A percentile compares a stretch with the other conserved stretches of the same genome.
Evolutionary conservation across 1,140 invertebrate species (phyloP).

Genomic region (Drosophila ohnishii): DNA sequence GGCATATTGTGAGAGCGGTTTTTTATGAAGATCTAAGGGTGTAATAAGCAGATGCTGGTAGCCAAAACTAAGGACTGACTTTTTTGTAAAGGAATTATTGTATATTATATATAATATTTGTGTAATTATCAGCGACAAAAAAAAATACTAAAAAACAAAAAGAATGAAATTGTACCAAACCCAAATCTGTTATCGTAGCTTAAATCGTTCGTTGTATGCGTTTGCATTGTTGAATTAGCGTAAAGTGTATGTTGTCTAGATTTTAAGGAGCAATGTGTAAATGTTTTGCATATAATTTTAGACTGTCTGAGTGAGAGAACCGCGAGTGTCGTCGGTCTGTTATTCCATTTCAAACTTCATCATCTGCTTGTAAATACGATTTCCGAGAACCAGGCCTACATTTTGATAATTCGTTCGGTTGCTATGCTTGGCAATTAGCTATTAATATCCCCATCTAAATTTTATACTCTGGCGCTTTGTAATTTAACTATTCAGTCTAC

Average conservation of each 20-base stretch:
- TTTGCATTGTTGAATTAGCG: slow-evolving; percentile 64
- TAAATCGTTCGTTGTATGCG: slow-evolving; percentile 67
- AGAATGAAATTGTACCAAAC: slow-evolving; percentile 67
- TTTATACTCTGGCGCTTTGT: slow-evolving; percentile 44
- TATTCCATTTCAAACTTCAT: slow-evolving; percentile 58
- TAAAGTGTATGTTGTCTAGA: slow-evolving; percentile 72
- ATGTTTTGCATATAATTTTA: slow-evolving; percentile 67
- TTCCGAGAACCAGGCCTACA: slow-evolving; percentile 23
- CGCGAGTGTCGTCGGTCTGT: slow-evolving; percentile 30
- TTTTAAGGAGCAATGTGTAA: slow-evolving; percentile 63
- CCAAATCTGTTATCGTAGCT: slow-evolving; percentile 71
- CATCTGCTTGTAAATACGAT: slow-evolving; percentile 51
- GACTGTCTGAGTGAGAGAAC: slow-evolving; percentile 43
- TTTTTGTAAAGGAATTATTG: slow-evolving; percentile 62
- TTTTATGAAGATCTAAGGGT: slow-evolving; percentile 82
- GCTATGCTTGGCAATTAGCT: slow-evolving; percentile 15
- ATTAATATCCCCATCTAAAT: slow-evolving; percentile 22
- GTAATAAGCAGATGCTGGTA: slow-evolving; percentile 43
- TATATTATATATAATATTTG: slow-evolving; percentile 55
- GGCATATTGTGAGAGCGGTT: slow-evolving; percentile 90
- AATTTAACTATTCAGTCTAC: slow-evolving; percentile 21
- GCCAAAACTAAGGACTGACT: slow-evolving; percentile 77
- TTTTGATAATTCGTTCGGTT: slow-evolving; percentile 27
- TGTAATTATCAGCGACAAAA: slow-evolving; percentile 38
- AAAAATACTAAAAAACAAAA: slow-evolving; percentile 16